phyloP scores from a whole-genome alignment of 2,797 vertebrate genomes.

The Delichon dasypus region DNA sequence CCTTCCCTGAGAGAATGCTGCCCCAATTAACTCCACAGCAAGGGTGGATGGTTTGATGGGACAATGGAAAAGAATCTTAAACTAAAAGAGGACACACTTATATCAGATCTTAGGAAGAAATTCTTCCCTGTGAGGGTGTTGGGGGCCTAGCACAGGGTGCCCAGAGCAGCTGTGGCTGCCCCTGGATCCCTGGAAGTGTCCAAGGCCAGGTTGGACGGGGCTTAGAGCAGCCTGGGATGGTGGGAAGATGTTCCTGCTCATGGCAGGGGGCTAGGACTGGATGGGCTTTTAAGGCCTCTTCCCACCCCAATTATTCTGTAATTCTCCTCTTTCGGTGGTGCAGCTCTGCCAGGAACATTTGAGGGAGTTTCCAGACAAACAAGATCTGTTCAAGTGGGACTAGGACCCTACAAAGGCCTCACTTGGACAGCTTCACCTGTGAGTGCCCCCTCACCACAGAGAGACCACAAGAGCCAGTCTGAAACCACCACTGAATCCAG shows the following conservation, averaged over 20 bases:
- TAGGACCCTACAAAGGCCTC: background rate
- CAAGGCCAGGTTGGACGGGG: fast-evolving
- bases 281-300: background rate
- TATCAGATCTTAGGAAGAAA: background rate
- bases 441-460: background rate
- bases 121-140: fast-evolving
- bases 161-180: background rate
- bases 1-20: background rate
- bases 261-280: background rate
- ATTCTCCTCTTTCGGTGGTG: background rate
- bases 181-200: fast-evolving
- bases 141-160: fast-evolving
- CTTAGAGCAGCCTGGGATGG: fast-evolving
- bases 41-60: background rate
- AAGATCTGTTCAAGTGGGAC: background rate
- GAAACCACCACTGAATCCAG: background rate
- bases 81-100: background rate
- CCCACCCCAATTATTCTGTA: background rate
- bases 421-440: background rate
- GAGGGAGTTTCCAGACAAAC: background rate
- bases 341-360: background rate
- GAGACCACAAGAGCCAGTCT: background rate
- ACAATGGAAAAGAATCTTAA: background rate
- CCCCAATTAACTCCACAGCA: background rate
- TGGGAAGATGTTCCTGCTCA: background rate